Conservation (phyloP, 2,113 vertebrate genomes). For the Sitta europaea region DNA sequence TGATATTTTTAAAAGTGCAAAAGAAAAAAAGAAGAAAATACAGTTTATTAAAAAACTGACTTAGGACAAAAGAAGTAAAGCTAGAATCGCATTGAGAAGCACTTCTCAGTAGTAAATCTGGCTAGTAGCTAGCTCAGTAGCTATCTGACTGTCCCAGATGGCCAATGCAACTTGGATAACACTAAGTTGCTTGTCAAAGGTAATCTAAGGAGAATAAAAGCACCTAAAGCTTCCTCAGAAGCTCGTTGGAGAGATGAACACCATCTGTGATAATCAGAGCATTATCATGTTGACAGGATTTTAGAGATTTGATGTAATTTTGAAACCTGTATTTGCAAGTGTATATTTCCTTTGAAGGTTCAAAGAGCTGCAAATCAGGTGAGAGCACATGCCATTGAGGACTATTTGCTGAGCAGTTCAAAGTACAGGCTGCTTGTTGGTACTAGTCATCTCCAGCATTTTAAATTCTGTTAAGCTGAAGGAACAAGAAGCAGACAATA, state of each 20-base stretch:
- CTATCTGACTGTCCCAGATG: not conserved
- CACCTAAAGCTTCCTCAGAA: not conserved
- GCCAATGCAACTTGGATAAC: not conserved
- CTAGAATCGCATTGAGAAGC: rapidly evolving
- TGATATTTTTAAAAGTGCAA: not conserved
- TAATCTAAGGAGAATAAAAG: not conserved
- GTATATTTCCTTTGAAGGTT: not conserved
- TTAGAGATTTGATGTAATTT: not conserved
- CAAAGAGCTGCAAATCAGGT: not conserved
- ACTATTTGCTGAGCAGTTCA: not conserved
- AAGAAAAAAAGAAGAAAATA: not conserved
- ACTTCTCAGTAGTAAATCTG: not conserved
- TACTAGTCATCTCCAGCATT: not conserved
- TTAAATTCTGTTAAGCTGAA: not conserved
- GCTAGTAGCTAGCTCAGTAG: not conserved
- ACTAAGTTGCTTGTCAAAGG: not conserved
- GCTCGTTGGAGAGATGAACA: not conserved
- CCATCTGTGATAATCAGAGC: not conserved
- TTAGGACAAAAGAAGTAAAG: not conserved
- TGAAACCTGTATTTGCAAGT: not conserved
- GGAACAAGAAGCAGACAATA: not conserved
- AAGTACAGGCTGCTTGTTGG: not conserved
- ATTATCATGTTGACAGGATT: not conserved
- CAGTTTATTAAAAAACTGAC: not conserved
- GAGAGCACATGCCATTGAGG: not conserved